Base-by-base conservation (phyloP, 1,140 invertebrate species). In the Drosophila trapezifrons region DNA sequence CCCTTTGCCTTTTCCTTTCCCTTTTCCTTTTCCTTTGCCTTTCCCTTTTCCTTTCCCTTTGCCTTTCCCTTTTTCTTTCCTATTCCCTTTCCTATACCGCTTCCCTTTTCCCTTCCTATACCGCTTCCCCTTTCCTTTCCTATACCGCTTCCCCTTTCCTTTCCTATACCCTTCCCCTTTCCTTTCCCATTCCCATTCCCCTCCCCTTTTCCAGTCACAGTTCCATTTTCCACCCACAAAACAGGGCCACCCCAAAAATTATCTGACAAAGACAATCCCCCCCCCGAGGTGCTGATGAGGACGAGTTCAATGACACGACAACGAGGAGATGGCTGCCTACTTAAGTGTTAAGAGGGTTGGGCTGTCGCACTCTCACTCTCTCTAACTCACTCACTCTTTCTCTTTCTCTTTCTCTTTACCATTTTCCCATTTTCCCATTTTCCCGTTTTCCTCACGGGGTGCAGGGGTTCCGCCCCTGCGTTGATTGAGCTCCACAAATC, bases 291-390 rank as follows among this genome's bases (percentile, higher is more conserved):
- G 25, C 37, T 40, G 17, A 60, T n/a, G n/a, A n/a, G 78, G 40
- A 52, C 67, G 65, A 46, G 69, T 85, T 86, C 78, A 85, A 82
- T 85, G 78, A 85, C 59, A 66, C 71, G 60, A 66, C 64, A 46
- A 74, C 71, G 60, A 67, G 64, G 78, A 56, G 55, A 62, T 54
- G 37, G 75, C 78, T 71, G 62, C 75, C 81, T 85, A 85, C 79
- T 87, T 85, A 85, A 85, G 83, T 87, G 75, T 76, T 64, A 67
- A 73, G 79, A 71, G 77, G 67, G 80, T 63, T 67, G 71, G 43
- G 49, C 43, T 66, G 71, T 45, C 52, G 54, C 29, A 32, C 22
- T 20, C 59, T n/a, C 25, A 15, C n/a, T 20, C 37, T 35, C 22
- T 20, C 25, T 27, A 12, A 4, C 38, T 6, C 37, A n/a, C n/a